These are phyloP conservation scores for Gortyna flavago DNA, from an alignment of 2,888 invertebrate species.

Conservation along the genomic window DNA sequence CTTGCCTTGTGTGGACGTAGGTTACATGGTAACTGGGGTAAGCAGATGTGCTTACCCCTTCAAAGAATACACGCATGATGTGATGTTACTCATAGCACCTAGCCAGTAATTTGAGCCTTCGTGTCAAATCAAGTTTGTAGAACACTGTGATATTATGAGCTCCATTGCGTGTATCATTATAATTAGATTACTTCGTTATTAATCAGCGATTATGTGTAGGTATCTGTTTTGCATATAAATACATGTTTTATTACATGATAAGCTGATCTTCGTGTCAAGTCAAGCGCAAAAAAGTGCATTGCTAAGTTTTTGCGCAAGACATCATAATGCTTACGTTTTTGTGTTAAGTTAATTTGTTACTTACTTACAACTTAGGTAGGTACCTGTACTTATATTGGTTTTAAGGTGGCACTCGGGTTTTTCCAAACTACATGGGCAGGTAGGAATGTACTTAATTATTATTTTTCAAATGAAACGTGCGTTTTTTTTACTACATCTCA, in stretches of 20 bases:
- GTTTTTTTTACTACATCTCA: background rate
- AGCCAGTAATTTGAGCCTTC: conserved; percentile 31
- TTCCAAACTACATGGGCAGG: background rate
- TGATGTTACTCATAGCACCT: background rate
- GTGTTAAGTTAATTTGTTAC: conserved; percentile 4
- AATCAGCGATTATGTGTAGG: conserved; percentile 43
- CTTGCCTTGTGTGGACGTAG: background rate
- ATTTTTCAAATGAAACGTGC: background rate
- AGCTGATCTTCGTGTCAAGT: conserved; percentile 42
- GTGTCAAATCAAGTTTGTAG: conserved; percentile 43
- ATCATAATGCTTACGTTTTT: conserved; percentile 24
- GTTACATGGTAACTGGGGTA: too few species aligned
- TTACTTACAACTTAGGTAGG: conserved; percentile 1
- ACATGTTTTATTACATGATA: conserved; percentile 33
- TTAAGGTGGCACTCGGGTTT: background rate
- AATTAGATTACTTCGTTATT: conserved; percentile 43
- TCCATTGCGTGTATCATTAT: conserved; percentile 25
- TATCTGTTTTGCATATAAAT: conserved; percentile 51
- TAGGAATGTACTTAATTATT: background rate
- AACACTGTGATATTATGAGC: conserved; percentile 38
- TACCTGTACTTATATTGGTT: background rate
- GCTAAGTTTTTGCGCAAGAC: conserved; percentile 42
- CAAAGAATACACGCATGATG: background rate
- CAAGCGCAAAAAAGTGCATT: conserved; percentile 32
- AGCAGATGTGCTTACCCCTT: background rate